Percentiles rank a stretch among this genome's conserved stretches.
These are phyloP conservation scores for Empidonax traillii DNA, from an alignment of 2,113 vertebrate genomes.

Conservation along the genomic window DNA sequence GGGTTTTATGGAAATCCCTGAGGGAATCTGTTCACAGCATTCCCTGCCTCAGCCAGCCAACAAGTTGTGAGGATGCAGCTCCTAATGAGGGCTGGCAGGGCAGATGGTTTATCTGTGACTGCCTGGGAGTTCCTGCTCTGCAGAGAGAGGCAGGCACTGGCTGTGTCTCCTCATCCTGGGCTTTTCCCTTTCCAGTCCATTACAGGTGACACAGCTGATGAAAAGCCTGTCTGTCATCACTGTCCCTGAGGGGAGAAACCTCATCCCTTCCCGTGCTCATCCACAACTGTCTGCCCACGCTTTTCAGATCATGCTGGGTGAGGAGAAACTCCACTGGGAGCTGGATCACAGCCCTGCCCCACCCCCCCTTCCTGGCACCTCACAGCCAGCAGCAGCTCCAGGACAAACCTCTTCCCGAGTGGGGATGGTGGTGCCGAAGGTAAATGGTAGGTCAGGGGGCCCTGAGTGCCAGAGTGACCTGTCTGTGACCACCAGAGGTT, in stretches of 20 bases:
- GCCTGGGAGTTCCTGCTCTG: background rate
- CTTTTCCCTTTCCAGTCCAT: constrained; percentile 85
- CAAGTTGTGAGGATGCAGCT: background rate
- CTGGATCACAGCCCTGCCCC: background rate
- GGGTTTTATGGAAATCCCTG: background rate
- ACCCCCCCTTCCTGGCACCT: background rate
- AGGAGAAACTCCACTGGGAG: background rate
- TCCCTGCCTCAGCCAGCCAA: background rate
- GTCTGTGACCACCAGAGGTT: background rate
- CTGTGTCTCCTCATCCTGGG: constrained; percentile 57
- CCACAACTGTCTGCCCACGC: background rate
- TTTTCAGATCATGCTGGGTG: background rate
- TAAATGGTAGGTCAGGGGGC: background rate
- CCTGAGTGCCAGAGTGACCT: background rate
- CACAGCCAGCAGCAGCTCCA: background rate
- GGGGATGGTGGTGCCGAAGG: background rate
- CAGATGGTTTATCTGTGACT: constrained; percentile 1
- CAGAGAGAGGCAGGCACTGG: constrained; percentile 49
- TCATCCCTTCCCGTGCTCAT: background rate
- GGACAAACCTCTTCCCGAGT: background rate
- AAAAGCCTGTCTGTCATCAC: constrained; percentile 65
- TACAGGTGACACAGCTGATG: constrained; percentile 78
- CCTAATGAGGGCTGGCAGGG: constrained; percentile 8
- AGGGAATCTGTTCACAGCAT: background rate
- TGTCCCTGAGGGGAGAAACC: background rate